Percentiles rank a stretch among this genome's conserved stretches.
These are phyloP conservation scores for Acanthosoma haemorrhoidale DNA, from an alignment of 2,888 invertebrate species.

Conservation along the genomic window DNA sequence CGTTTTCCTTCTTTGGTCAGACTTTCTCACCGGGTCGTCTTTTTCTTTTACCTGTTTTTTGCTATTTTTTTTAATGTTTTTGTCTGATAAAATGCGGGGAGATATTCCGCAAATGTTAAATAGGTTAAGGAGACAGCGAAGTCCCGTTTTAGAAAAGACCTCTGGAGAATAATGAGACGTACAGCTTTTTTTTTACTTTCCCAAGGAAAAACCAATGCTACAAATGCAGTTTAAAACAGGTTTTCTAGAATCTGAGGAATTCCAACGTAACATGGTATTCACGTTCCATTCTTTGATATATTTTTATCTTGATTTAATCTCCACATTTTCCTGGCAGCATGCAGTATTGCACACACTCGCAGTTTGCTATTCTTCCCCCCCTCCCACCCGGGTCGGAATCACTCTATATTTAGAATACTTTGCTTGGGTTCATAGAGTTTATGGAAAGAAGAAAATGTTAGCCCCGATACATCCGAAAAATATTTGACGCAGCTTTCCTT, in stretches of 20 bases:
- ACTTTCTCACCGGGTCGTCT: constrained; percentile 20
- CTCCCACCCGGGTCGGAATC: no score
- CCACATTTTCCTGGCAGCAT: no score
- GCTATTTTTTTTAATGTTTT: neutral
- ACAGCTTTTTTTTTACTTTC: neutral
- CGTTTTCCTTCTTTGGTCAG: constrained; percentile 13
- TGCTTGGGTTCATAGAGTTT: no score
- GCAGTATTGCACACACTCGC: no score
- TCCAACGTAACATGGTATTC: neutral
- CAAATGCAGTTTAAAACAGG: neutral
- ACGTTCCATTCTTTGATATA: no score
- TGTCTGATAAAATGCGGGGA: neutral
- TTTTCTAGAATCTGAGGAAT: neutral
- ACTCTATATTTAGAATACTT: no score
- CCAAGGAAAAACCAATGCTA: neutral
- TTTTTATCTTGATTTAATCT: no score
- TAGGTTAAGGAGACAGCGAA: constrained; percentile 8
- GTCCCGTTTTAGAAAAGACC: constrained; percentile 13
- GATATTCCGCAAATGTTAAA: constrained; percentile 17
- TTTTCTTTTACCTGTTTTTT: neutral
- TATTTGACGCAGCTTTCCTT: no score
- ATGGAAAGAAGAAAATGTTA: no score
- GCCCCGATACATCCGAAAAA: no score
- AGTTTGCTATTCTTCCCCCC: no score
- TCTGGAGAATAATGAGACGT: neutral